Conservation (phyloP, 35 echinoderm and acorn worm genomes). For the Amphiura filiformis region DNA sequence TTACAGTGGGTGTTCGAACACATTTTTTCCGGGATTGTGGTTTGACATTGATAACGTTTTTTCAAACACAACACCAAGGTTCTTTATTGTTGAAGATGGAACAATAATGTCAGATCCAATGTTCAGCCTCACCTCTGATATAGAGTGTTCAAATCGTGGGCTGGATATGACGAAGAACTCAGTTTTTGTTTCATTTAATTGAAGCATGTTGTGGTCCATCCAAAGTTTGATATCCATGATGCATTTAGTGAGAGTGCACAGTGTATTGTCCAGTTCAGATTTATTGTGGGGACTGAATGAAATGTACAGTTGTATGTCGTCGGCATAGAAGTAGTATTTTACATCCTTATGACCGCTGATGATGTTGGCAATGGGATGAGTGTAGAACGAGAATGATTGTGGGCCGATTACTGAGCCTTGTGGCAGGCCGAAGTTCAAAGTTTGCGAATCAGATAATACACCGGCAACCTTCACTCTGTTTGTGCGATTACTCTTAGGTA, state of each 20-base stretch:
- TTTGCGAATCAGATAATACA: background rate
- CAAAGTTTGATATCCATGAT: background rate
- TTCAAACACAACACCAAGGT: slow-evolving; percentile 12
- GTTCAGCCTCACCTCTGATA: background rate
- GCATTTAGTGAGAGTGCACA: background rate
- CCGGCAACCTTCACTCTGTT: background rate
- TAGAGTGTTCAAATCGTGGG: background rate
- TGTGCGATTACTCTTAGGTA: background rate
- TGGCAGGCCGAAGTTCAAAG: slow-evolving; percentile 4
- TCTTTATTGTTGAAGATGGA: background rate
- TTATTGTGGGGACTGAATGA: background rate
- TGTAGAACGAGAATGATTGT: slow-evolving; percentile 1
- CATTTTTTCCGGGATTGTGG: too few relatives aligned
- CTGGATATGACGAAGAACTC: background rate
- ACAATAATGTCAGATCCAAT: background rate
- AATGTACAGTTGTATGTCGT: background rate
- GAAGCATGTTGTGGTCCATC: background rate
- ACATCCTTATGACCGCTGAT: background rate
- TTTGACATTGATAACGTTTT: slow-evolving; percentile 1
- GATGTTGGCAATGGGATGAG: background rate
- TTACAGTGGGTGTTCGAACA: too few relatives aligned
- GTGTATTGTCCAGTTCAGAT: background rate
- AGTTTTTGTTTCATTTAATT: background rate
- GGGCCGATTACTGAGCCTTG: background rate
- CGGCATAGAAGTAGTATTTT: background rate